Percentiles rank a stretch among this genome's conserved stretches.
These are phyloP conservation scores for Hesperia comma DNA, from an alignment of 2,888 invertebrate genomes.

Conservation along the genomic window DNA sequence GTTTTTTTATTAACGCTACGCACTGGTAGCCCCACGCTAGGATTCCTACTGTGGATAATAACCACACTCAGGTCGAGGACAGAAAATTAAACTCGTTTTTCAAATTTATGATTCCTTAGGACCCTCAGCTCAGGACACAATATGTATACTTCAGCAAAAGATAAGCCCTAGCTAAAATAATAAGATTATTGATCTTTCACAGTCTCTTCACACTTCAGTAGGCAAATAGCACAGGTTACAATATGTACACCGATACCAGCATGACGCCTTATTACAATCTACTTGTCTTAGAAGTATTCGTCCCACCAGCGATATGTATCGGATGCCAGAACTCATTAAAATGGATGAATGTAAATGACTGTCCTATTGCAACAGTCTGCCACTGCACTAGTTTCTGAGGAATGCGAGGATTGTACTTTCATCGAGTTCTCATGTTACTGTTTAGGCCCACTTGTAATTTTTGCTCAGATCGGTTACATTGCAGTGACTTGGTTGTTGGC, in stretches of 20 bases:
- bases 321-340: conserved; percentile 12
- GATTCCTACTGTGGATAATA: too few species aligned
- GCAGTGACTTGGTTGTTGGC: too few species aligned
- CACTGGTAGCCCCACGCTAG: too few species aligned
- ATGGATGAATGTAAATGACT: conserved; percentile 6
- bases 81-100: too few species aligned
- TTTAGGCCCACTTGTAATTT: not conserved
- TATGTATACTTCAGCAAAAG: not conserved
- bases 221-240: not conserved
- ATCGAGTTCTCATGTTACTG: not conserved
- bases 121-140: too few species aligned
- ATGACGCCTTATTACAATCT: not conserved
- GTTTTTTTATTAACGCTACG: too few species aligned
- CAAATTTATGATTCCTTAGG: too few species aligned
- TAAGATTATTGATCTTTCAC: not conserved
- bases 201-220: not conserved
- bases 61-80: too few species aligned
- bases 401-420: conserved; percentile 22
- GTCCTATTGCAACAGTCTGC: conserved; percentile 7
- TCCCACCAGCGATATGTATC: not conserved
- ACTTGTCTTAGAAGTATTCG: conserved; percentile 1
- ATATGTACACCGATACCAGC: not conserved
- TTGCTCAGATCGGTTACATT: not conserved
- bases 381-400: conserved; percentile 18
- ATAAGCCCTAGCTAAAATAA: too few species aligned